A percentile compares a stretch with the other conserved stretches of the same genome.
phyloP scores from a whole-genome alignment of 2,113 vertebrate species.

The Ifrita kowaldi region DNA sequence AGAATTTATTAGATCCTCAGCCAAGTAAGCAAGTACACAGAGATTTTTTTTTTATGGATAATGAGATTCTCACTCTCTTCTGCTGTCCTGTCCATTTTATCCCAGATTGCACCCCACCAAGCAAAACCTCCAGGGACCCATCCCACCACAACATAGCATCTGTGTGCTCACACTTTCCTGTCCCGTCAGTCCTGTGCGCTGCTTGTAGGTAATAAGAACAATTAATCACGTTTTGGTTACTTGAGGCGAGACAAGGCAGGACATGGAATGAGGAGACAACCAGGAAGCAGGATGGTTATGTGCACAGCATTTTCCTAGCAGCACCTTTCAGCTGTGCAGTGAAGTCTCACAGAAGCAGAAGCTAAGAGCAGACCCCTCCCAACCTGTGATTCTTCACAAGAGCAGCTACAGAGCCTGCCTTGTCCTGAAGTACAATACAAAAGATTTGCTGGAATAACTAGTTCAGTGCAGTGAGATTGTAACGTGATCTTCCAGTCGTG shows the following conservation, averaged over 20 bases:
- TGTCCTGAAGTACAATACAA: neutral
- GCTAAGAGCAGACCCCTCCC: neutral
- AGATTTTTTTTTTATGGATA: neutral
- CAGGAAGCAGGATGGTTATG: neutral
- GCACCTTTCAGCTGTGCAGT: neutral
- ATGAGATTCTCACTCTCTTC: neutral
- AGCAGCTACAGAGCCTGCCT: neutral
- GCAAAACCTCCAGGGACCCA: neutral
- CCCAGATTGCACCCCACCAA: neutral
- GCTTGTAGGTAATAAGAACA: neutral
- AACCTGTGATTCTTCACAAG: neutral
- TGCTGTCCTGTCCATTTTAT: neutral
- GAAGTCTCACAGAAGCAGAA: neutral
- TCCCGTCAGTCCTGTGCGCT: neutral
- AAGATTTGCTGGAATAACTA: neutral
- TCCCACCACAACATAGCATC: rapidly evolving
- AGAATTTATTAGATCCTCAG: neutral
- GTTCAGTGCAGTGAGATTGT: neutral
- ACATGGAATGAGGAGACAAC: neutral
- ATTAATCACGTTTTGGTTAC: neutral
- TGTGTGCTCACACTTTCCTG: neutral
- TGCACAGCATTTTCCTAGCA: neutral
- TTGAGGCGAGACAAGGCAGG: neutral
- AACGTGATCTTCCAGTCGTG: neutral
- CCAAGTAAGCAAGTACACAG: neutral